Base-by-base conservation (phyloP, 2,888 invertebrate genomes). In the Synanthedon formicaeformis region DNA sequence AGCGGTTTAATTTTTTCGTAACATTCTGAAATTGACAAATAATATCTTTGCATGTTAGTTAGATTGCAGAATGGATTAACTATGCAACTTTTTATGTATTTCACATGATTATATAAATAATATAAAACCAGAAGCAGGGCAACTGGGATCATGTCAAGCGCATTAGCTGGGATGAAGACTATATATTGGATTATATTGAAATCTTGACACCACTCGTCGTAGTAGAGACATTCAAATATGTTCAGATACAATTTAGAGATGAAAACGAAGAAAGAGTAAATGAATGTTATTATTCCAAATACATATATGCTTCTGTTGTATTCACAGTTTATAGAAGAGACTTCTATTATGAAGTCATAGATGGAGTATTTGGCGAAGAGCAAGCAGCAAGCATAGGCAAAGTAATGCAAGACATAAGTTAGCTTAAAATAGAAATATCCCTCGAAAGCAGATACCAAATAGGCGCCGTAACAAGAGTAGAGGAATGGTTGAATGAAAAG, bases 1-100 rank as follows among this genome's bases (percentile, higher is more conserved):
- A 57, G 18, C 3, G 55, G 56, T 48, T 13, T 58, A 11, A 58
- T 54, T 52, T 53, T 55, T 14, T 56, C 45, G 14, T 40, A 54
- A 52, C 51, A 50, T 12, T 54, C 27, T 4, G 50, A 40, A 3
- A 56, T 41, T 41, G 41, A 40, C n/a, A 49, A 51, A 23, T 57
- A 58, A 10, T 50, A 45, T 4, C 50, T 45, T n/a, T 41, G 11
- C 12, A 52, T 16, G 3, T n/a, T 13, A 8, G 4, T 48, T n/a
- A 55, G 34, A 53, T 34, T 34, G 10, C 34, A 34, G 10, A 34
- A 34, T 34, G 48, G 14, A 14, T 8, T 45, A n/a, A 8, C n/a
- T 45, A 45, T 14, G 13, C n/a, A 1, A 1, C n/a, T 16, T 45
- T 45, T 45, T n/a, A 45, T n/a, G 14, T n/a, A n/a, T 45, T 45